A percentile compares a stretch with the other conserved stretches of the same genome.
Evolutionary conservation across 2,113 vertebrate genomes (phyloP).

Genomic region (Catharus bicknelli): DNA sequence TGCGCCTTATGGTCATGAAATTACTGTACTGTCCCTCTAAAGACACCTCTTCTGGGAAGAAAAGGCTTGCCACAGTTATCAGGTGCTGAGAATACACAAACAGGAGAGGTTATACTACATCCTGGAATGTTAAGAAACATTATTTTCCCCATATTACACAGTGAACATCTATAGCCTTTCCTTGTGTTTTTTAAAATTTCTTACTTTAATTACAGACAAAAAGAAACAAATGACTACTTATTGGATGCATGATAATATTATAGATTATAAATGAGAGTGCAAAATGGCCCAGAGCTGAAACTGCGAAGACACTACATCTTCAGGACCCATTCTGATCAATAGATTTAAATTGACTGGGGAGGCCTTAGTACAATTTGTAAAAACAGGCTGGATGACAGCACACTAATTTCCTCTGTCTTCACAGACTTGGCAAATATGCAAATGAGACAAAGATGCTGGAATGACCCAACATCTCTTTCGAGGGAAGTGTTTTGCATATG

Average conservation of each 20-base stretch:
- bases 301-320: neutral
- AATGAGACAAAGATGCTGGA: neutral
- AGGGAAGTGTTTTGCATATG: neutral
- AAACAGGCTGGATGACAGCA: neutral
- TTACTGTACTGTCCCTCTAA: neutral
- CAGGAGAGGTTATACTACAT: neutral
- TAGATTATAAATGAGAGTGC: neutral
- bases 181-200: neutral
- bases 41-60: neutral
- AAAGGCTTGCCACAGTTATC: neutral
- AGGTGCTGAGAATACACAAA: neutral
- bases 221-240: neutral
- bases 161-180: neutral
- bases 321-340: neutral
- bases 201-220: neutral
- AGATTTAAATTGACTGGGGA: neutral
- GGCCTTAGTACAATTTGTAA: neutral
- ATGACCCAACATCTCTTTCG: neutral
- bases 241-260: neutral
- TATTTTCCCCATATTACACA: neutral
- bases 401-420: slow-evolving; percentile 1
- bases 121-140: neutral
- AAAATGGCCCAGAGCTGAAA: neutral
- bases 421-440: neutral
- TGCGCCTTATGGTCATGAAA: too few relatives aligned